Percentiles rank a stretch among this genome's conserved stretches.
Conservation (phyloP, 53 echinoderm and acorn worm genomes). For the Echinometra lucunter region DNA sequence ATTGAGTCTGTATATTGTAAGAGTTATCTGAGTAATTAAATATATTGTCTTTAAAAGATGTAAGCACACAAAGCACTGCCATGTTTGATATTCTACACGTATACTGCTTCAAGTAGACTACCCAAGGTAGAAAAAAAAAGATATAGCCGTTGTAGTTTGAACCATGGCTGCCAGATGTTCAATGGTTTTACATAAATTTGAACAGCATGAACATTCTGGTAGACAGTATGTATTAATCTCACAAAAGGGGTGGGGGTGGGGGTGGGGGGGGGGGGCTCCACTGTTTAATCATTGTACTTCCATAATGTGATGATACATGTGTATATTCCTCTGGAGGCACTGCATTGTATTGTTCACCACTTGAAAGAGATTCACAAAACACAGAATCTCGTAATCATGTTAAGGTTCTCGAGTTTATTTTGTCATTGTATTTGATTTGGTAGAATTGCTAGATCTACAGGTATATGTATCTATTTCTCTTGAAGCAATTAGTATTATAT, state of each 20-base stretch:
- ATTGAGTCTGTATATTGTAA: too few species aligned
- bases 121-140: background rate
- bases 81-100: background rate
- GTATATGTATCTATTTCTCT: background rate
- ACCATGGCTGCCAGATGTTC: background rate
- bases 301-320: background rate
- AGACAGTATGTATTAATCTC: background rate
- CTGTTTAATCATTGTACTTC: background rate
- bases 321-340: background rate
- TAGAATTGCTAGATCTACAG: too few species aligned
- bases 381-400: too few species aligned
- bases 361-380: too few species aligned
- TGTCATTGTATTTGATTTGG: background rate
- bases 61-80: background rate
- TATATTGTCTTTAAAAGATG: background rate
- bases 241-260: background rate
- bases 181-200: background rate
- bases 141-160: background rate
- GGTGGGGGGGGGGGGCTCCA: background rate
- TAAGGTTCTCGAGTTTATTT: background rate
- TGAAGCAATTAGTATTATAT: background rate
- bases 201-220: too few species aligned
- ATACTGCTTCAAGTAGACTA: background rate
- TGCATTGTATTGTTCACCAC: background rate
- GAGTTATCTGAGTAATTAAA: too few species aligned